These are phyloP conservation scores for Bicyclus anynana DNA, from an alignment of 1,140 invertebrate species.

Conservation along the genomic window DNA sequence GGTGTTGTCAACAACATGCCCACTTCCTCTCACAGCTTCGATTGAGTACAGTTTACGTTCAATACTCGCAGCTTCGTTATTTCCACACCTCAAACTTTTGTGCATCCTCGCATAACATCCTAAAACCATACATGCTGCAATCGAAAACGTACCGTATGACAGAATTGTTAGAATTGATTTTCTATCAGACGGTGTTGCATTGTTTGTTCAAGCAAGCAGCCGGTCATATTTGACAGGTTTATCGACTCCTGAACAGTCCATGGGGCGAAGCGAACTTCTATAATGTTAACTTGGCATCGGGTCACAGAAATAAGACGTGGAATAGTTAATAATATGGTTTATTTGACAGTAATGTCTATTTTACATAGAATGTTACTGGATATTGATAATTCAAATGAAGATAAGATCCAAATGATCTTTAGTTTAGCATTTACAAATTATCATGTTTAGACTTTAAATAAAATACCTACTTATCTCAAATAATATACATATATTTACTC, in stretches of 20 bases:
- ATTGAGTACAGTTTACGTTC: conserved; percentile 66
- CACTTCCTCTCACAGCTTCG: conserved; percentile 37
- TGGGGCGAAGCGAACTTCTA: conserved; percentile 22
- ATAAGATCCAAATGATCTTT: too few species aligned
- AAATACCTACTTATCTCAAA: too few species aligned
- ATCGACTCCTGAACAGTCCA: conserved; percentile 42
- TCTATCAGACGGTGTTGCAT: not conserved
- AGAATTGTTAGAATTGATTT: conserved; percentile 3
- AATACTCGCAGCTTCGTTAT: conserved; percentile 52
- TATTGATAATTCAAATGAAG: not conserved
- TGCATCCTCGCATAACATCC: conserved; percentile 12
- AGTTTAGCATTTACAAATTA: too few species aligned
- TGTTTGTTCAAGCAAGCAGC: conserved; percentile 47
- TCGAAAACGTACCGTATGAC: conserved; percentile 16
- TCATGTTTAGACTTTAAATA: too few species aligned
- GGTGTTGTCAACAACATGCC: conserved; percentile 11
- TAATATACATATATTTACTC: too few species aligned
- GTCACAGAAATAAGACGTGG: conserved; percentile 24
- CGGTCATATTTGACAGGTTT: conserved; percentile 64
- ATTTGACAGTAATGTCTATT: not conserved
- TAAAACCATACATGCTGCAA: not conserved
- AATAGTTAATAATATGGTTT: conserved; percentile 23
- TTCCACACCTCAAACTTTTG: conserved; percentile 56
- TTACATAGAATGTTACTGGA: not conserved
- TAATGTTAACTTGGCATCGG: conserved; percentile 23